Evolutionary conservation across 2,113 vertebrate species (phyloP), one percentile per base, ranked within the genome.

Genomic region (Chlamydotis undulata): DNA sequence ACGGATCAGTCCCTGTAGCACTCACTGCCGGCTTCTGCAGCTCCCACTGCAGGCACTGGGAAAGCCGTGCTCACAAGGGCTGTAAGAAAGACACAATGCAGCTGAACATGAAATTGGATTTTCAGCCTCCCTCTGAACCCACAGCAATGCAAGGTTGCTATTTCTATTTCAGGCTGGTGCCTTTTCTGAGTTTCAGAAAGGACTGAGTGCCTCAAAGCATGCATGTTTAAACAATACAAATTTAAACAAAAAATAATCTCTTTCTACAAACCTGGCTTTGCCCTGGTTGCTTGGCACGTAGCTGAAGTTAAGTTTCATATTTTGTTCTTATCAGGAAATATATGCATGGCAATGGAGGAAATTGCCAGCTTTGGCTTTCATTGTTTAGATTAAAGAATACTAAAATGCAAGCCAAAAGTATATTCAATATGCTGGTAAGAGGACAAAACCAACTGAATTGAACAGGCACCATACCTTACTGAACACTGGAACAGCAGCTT

Each of bases 241-340:
- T 57, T 89, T 49, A 64, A 96, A 95, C 41, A 80, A 76, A 77
- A 90, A 74, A 61, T 24, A 89, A 83, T 60, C 61, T 87, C 37
- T 70, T 68, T 61, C 68, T 57, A 56, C 25, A 87, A 87, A 83
- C 64, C 41, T 57, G 80, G 35, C 68, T 83, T 65, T 94, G 73
- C 50, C 41, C 59, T 56, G n/a, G 35, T 61, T 75, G 41, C 26
- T 78, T 95, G 91, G 77, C 89, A 92, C 2, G 0, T 43, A 74
- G 41, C n/a, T 86, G 63, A 90, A 73, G n/a, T 41, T 55, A 80
- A 43, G 35, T 52, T 55, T 64, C 77, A 67, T 19, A 9, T 79
- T 92, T 85, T 73, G 53, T 85, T 87, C 82, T 79, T 41, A 85
- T 55, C 9, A 83, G 85, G 63, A 86, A 88, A 74, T 31, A 57